phyloP scores from a whole-genome alignment of 2,888 invertebrate species.

The Allygus modestus region DNA sequence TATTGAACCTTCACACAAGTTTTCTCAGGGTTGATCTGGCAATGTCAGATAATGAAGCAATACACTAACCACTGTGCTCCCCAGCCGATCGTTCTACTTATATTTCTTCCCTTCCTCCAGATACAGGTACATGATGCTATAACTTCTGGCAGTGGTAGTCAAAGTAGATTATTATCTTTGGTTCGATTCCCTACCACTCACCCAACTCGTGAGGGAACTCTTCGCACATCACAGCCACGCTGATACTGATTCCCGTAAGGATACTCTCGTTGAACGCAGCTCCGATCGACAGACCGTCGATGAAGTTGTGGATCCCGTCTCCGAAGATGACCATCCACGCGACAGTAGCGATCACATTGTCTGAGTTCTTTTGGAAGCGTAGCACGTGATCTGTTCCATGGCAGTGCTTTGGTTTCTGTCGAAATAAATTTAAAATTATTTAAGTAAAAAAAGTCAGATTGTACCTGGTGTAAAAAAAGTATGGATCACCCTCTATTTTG shows the following conservation, averaged over 20 bases:
- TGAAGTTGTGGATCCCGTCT: slow-evolving; percentile 87
- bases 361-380: slow-evolving; percentile 71
- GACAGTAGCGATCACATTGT: slow-evolving; percentile 77
- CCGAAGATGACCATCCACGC: slow-evolving; percentile 89
- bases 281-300: slow-evolving; percentile 89
- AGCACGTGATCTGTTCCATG: slow-evolving; percentile 64
- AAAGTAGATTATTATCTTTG: too few relatives aligned
- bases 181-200: too few relatives aligned
- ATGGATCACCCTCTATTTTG: too few relatives aligned
- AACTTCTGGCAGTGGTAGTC: too few relatives aligned
- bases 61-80: too few relatives aligned
- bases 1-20: too few relatives aligned
- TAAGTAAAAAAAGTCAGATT: background rate
- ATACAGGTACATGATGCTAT: too few relatives aligned
- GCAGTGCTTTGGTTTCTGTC: slow-evolving; percentile 54
- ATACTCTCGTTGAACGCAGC: slow-evolving; percentile 86
- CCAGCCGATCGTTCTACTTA: too few relatives aligned
- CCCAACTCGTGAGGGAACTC: slow-evolving; percentile 88
- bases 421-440: background rate
- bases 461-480: too few relatives aligned
- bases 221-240: slow-evolving; percentile 88
- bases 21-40: too few relatives aligned
- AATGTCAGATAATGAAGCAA: too few relatives aligned
- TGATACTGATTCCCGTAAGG: slow-evolving; percentile 85
- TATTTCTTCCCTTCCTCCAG: too few relatives aligned